phyloP scores from a whole-genome alignment of 2,113 vertebrate genomes.

The Anolis carolinensis region DNA sequence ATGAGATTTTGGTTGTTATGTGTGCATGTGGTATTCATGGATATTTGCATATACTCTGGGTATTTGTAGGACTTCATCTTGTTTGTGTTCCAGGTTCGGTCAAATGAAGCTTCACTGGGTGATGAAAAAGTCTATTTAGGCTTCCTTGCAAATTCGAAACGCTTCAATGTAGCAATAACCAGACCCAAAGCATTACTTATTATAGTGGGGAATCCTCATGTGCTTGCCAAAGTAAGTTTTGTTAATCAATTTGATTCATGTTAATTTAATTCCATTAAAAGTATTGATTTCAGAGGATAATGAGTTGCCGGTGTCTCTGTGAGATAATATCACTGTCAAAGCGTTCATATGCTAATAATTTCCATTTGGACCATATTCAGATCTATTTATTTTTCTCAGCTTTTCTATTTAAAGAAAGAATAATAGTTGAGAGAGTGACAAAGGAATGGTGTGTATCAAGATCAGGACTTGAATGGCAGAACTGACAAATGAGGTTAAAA shows the following conservation, averaged over 20 bases:
- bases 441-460: too few relatives aligned
- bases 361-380: not conserved
- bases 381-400: not conserved
- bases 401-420: not conserved
- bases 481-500: too few relatives aligned
- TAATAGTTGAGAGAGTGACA: too few relatives aligned
- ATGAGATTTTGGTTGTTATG: not conserved
- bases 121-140: constrained; percentile 81
- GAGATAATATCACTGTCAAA: not conserved
- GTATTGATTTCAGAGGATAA: not conserved
- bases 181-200: constrained; percentile 91
- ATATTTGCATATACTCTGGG: too few relatives aligned
- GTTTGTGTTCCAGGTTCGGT: constrained; percentile 84
- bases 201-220: constrained; percentile 89
- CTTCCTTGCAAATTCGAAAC: constrained; percentile 90
- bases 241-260: not conserved
- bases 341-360: not conserved
- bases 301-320: not conserved
- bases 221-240: constrained; percentile 84
- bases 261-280: not conserved
- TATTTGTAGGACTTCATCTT: not conserved
- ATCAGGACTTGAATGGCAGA: too few relatives aligned
- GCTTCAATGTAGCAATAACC: constrained; percentile 95
- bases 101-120: constrained; percentile 74
- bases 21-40: not conserved